Base-by-base conservation (phyloP, 2,113 vertebrate genomes). In the Hyperopisus bebe region DNA sequence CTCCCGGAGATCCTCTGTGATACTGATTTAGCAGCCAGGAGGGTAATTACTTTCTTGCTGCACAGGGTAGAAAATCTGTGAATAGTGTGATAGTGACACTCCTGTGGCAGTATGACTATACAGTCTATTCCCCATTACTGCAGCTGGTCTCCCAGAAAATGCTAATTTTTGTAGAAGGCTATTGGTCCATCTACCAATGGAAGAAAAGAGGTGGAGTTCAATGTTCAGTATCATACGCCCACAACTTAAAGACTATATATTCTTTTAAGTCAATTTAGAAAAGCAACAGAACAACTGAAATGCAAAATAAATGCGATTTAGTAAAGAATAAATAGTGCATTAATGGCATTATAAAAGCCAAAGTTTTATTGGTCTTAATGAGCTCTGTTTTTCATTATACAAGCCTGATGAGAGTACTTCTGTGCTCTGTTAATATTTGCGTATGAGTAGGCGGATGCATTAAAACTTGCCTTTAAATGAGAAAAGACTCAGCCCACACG, bases 31-130 rank as follows among this genome's bases (percentile, higher is more conserved):
- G 91, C 91, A 90, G 90, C 88, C 88, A 66, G 93, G 90, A 91
- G 93, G 91, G 94, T 94, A 94, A 95, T 95, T 94, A 94, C 90
- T 92, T 91, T 90, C 88, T 44, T 50, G 89, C 93, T 89, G 89
- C 91, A 88, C 86, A 90, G 91, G 74, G 88, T 15, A 90, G 92
- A 91, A 88, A 93, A 94, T 88, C 91, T 94, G 93, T 92, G 92
- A 92, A 91, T 86, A 88, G 70, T 74, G 91, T 92, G 93, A 93
- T 92, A 92, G 92, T 91, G 88, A 87, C 90, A 84, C 87, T 66
- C 77, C 82, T 62, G 48, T 62, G 87, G 90, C 87, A 88, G 86
- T 55, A 11, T 53, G 86, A 90, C 88, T 92, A 90, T 89, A 84
- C 89, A 88, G 85, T 86, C 90, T 53, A 51, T 89, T 87, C 48